Base-by-base conservation (phyloP, 2,113 vertebrate species). In the Nestor notabilis region DNA sequence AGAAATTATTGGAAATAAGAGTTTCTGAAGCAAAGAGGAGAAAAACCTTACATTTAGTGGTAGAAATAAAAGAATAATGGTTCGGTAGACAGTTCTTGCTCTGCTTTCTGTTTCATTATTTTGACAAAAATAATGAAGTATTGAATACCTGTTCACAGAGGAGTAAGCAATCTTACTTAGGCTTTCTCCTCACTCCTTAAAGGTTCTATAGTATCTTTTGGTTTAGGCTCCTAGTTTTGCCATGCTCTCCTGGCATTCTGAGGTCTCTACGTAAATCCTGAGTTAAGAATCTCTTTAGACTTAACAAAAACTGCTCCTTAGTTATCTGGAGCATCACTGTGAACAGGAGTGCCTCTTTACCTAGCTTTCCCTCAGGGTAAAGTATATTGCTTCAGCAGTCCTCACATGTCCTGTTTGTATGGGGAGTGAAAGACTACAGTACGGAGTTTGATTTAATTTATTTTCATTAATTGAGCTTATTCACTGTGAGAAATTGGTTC, bases 191-290 rank as follows among this genome's bases (percentile, higher is more conserved):
- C 60, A 7, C 53, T 71, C 43, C 53, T 94, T 18, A 92, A 92
- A 86, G 43, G 47, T 83, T 77, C 60, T 90, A 86, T 84, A 74
- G 29, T 82, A 78, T 90, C 71, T 92, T 92, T 85, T 92, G 83
- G 95, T 95, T 95, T 88, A 93, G 88, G 58, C 70, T 94, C 25
- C 70, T 95, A 86, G 63, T 86, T 88, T 88, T 96, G 69, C 71
- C 3, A 3, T 94, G 76, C 68, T 94, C 37, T 89, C 47, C 70
- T 94, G 93, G 20, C 24, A 3, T 89, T 89, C 90, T 91, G n/a
- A 92, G 76, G 75, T 85, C 50, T 89, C 70, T 90, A 63, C 46
- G 47, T 95, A 86, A 80, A 74, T 92, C 79, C 85, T 90, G 75
- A 93, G 77, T 93, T 94, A 70, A 89, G 74, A 95, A 58, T 87